Evolutionary conservation across 2,113 vertebrate species (phyloP), one percentile per base, ranked within the genome.

Genomic region (Colius striatus): DNA sequence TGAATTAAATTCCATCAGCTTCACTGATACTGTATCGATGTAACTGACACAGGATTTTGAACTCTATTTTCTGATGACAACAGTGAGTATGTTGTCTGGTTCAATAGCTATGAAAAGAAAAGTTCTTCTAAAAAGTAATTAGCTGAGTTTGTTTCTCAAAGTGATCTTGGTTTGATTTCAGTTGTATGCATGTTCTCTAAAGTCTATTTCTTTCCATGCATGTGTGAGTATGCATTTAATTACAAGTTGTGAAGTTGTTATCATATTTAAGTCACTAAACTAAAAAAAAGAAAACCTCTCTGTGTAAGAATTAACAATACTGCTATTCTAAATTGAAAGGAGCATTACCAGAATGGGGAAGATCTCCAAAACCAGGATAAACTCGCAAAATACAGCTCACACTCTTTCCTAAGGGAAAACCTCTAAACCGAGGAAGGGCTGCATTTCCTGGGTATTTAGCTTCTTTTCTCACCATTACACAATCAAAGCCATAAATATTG

Each of bases 181-280:
- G 48, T 81, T 78, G n/a, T 61, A 57, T 89, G 86, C 73, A 70
- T 90, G 66, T 75, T 76, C 54, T 38, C 70, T 87, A 88, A 57
- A 0, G 14, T 84, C 86, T 89, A 57, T 81, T 90, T 84, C 85
- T 90, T 68, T 53, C 71, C 32, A 72, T 22, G 30, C 53, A 30
- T 84, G 38, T 51, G 51, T 30, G 50, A 87, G 34, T 58, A 47
- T 76, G 77, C 34, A 53, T 91, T 94, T 95, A 92, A 95, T 95
- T 95, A 96, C 94, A 96, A 94, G 88, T 96, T 94, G 95, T 87
- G 90, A 96, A 96, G 88, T 94, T 93, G 95, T 97, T 96, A 93
- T 95, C 93, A 66, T 96, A 78, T 73, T 78, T 61, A 67, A 88
- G 79, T 88, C 66, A 86, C 23, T 94, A 95, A 95, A 91, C 88